These are phyloP conservation scores for Chironomus tentans DNA, from an alignment of 2,888 invertebrate genomes.

Conservation along the genomic window DNA sequence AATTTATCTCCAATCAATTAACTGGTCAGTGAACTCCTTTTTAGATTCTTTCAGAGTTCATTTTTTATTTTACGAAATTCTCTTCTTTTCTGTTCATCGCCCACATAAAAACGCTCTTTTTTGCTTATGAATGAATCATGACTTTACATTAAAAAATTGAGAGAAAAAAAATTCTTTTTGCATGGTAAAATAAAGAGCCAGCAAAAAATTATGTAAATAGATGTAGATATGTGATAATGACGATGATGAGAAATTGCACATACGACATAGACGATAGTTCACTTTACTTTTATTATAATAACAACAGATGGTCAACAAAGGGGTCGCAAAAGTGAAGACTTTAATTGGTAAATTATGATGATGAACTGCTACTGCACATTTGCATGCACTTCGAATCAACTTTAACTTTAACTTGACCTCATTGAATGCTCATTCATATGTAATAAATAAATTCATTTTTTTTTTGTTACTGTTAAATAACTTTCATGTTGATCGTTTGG, in stretches of 20 bases:
- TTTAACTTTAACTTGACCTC: conserved; percentile 12
- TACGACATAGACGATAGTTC: neutral
- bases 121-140: neutral
- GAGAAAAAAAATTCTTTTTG: neutral
- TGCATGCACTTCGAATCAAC: neutral
- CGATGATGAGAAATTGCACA: neutral
- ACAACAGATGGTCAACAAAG: conserved; percentile 8
- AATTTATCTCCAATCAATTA: no score
- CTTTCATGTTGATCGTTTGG: neutral
- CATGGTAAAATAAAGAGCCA: neutral
- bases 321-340: conserved; percentile 4
- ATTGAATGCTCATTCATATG: conserved; percentile 7
- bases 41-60: neutral
- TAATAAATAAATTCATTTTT: no score
- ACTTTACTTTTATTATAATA: neutral
- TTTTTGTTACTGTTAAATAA: no score
- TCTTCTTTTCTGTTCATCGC: neutral
- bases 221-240: neutral
- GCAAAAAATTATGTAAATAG: neutral
- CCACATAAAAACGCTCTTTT: neutral
- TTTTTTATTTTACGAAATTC: neutral
- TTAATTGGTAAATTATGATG: conserved; percentile 21
- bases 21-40: neutral
- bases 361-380: neutral
- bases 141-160: neutral